These are phyloP conservation scores for Ispidina lecontei DNA, from an alignment of 2,797 vertebrate genomes.

Conservation along the genomic window DNA sequence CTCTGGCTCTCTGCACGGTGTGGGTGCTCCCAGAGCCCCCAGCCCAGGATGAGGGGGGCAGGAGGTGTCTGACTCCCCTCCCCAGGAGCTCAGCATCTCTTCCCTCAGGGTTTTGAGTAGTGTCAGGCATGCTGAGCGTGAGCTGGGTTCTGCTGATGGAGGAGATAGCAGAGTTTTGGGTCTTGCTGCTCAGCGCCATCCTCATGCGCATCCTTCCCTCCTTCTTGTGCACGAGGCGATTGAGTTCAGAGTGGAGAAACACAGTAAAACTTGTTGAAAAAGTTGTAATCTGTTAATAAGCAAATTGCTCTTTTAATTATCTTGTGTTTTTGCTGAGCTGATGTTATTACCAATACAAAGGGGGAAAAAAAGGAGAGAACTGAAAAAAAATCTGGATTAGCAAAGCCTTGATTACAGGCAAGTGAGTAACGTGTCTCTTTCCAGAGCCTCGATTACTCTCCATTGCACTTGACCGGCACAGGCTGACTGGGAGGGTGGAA, in stretches of 20 bases:
- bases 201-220: fast-evolving
- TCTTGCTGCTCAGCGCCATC: fast-evolving
- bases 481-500: background rate
- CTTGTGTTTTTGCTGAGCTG: background rate
- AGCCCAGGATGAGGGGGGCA: fast-evolving
- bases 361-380: background rate
- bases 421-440: fast-evolving
- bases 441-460: background rate
- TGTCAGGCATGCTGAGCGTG: fast-evolving
- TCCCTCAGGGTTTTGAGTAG: background rate
- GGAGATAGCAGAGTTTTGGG: background rate
- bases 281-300: slow-evolving; percentile 25
- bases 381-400: background rate
- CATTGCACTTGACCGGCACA: background rate
- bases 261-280: background rate
- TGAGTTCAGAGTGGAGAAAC: background rate
- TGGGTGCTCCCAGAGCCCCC: background rate
- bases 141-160: background rate
- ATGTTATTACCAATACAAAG: background rate
- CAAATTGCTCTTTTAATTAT: slow-evolving; percentile 34
- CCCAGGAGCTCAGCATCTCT: background rate
- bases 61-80: no score
- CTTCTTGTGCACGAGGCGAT: fast-evolving
- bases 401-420: fast-evolving
- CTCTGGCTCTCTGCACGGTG: background rate